Conservation (phyloP, 2,797 vertebrate genomes). For the Squalus acanthias region DNA sequence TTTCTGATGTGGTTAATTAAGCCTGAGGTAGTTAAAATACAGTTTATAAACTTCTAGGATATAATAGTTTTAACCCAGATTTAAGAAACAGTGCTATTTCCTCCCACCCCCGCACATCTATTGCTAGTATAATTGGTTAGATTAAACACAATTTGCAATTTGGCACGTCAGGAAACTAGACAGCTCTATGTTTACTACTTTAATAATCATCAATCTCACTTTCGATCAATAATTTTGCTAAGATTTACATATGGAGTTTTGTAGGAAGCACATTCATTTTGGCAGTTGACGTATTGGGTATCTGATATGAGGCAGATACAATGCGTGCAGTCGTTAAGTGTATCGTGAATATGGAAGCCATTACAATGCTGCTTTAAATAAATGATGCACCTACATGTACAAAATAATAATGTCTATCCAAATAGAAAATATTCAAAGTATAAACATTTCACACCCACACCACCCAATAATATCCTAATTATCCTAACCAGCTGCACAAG, state of each 20-base stretch:
- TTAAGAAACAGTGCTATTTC: neutral
- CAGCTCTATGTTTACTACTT: neutral
- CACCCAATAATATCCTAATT: neutral
- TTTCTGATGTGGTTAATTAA: conserved; percentile 44
- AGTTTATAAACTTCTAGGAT: conserved; percentile 43
- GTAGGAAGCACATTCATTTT: neutral
- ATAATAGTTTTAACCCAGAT: conserved; percentile 33
- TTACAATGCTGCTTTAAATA: neutral
- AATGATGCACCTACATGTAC: too few species aligned
- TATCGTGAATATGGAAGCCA: neutral
- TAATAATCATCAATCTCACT: neutral
- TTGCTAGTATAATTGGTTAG: neutral
- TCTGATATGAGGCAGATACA: neutral
- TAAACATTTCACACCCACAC: neutral
- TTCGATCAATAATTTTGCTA: neutral
- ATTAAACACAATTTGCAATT: neutral
- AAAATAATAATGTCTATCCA: neutral
- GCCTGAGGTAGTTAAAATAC: conserved; percentile 45
- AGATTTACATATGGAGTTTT: neutral
- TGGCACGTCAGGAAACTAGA: neutral
- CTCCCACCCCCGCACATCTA: neutral
- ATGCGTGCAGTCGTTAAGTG: neutral
- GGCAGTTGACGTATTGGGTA: neutral
- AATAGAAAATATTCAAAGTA: neutral
- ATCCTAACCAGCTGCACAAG: neutral